Conservation (phyloP, 2,888 invertebrate species). For the Notodromas monacha region DNA sequence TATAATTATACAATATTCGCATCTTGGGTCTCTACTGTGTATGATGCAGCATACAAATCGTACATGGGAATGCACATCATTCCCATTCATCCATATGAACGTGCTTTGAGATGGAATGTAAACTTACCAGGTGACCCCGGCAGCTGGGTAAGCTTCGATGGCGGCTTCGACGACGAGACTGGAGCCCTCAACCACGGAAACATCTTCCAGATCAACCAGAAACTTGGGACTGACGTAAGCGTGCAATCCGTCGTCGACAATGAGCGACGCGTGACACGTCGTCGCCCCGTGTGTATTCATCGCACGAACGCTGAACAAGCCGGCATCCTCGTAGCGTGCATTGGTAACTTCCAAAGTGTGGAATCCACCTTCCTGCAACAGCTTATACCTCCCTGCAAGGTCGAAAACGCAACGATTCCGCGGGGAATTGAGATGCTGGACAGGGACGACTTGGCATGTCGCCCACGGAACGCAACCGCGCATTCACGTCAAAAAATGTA, state of each 20-base stretch:
- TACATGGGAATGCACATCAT: too few species aligned
- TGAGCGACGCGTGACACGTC: slow-evolving; percentile 34
- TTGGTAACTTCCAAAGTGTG: slow-evolving; percentile 53
- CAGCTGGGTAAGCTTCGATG: slow-evolving; percentile 29
- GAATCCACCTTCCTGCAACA: slow-evolving; percentile 33
- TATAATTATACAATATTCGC: too few species aligned
- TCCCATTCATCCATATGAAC: too few species aligned
- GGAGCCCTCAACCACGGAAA: slow-evolving; percentile 14
- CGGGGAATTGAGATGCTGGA: too few species aligned
- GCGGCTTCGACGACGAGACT: slow-evolving; percentile 20
- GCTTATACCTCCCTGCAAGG: too few species aligned
- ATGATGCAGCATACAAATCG: too few species aligned
- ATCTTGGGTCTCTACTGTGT: too few species aligned
- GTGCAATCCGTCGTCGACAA: slow-evolving; percentile 46
- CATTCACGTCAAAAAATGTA: too few species aligned
- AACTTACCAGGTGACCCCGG: slow-evolving; percentile 39
- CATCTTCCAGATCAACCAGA: slow-evolving; percentile 30
- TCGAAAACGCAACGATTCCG: too few species aligned
- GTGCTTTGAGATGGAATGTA: slow-evolving; percentile 6
- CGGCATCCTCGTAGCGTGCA: slow-evolving; percentile 40
- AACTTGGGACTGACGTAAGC: slow-evolving; percentile 49
- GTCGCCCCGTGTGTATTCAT: slow-evolving; percentile 48
- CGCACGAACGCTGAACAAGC: slow-evolving; percentile 41
- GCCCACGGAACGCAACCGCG: too few species aligned
- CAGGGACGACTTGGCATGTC: too few species aligned